Evolutionary conservation across 1,140 invertebrate genomes (phyloP).

Genomic region (Saxidomus purpurata): DNA sequence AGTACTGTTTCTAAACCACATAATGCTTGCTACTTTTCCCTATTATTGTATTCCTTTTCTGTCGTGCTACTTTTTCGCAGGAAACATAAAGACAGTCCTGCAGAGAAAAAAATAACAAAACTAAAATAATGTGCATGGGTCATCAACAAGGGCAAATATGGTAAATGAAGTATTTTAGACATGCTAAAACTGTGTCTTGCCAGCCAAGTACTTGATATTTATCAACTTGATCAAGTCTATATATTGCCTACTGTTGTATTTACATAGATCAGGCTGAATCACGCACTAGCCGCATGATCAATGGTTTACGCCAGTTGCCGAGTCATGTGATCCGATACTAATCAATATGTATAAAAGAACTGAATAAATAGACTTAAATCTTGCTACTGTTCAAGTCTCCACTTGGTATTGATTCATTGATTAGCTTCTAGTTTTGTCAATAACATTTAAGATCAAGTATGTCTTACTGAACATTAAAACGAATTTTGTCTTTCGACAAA

Average conservation of each 20-base stretch:
- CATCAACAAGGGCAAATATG: too few relatives aligned
- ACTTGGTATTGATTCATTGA: slow-evolving; percentile 13
- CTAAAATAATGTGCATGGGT: too few relatives aligned
- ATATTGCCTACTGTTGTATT: background rate
- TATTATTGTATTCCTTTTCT: too few relatives aligned
- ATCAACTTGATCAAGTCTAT: background rate
- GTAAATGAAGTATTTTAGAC: background rate
- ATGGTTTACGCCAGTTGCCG: background rate
- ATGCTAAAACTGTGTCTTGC: background rate
- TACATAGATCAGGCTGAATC: background rate
- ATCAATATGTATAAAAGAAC: slow-evolving; percentile 30
- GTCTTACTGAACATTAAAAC: too few relatives aligned
- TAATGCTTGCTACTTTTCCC: too few relatives aligned
- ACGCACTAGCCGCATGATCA: background rate
- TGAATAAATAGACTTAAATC: slow-evolving; percentile 29
- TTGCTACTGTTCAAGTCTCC: slow-evolving; percentile 22
- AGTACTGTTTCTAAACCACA: too few relatives aligned
- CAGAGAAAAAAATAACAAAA: too few relatives aligned
- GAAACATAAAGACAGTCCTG: too few relatives aligned
- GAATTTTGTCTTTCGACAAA: too few relatives aligned
- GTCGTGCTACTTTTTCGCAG: too few relatives aligned
- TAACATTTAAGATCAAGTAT: slow-evolving; percentile 3
- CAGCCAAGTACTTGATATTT: background rate
- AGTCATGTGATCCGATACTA: slow-evolving; percentile 24
- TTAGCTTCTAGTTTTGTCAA: background rate